Conservation (phyloP, 2,888 invertebrate species). For the Drosophila eohydei region DNA sequence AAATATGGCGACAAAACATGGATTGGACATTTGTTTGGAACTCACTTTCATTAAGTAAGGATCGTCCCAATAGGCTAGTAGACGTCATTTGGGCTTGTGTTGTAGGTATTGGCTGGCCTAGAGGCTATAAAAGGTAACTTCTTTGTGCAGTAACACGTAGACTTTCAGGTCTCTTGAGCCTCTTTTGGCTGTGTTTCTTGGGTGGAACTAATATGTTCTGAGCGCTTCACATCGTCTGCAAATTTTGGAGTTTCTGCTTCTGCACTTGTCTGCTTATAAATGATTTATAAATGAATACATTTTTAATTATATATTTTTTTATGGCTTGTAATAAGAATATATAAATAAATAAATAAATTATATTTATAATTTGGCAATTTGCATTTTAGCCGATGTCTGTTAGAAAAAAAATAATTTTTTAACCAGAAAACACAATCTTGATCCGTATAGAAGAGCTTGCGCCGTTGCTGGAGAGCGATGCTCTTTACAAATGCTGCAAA, state of each 20-base stretch:
- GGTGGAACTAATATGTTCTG: slow-evolving; percentile 26
- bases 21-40: no score
- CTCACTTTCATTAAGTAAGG: slow-evolving; percentile 72
- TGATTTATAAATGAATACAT: background rate
- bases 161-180: slow-evolving; percentile 30
- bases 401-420: no score
- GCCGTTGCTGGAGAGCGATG: no score
- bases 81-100: slow-evolving; percentile 65
- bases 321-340: no score
- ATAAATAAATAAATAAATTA: no score
- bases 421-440: no score
- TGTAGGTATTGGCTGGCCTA: no score
- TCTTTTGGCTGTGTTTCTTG: slow-evolving; percentile 71
- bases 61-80: slow-evolving; percentile 71
- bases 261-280: slow-evolving; percentile 15
- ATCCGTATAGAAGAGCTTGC: no score
- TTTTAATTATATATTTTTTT: background rate
- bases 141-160: background rate
- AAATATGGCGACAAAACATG: background rate
- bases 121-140: background rate
- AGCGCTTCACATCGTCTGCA: slow-evolving; percentile 74
- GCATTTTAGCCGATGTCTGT: no score
- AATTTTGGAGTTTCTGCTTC: slow-evolving; percentile 11
- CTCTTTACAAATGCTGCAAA: no score
- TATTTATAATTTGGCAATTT: no score